Conservation (phyloP, 2,797 vertebrate genomes). For the Tamandua tetradactyla region DNA sequence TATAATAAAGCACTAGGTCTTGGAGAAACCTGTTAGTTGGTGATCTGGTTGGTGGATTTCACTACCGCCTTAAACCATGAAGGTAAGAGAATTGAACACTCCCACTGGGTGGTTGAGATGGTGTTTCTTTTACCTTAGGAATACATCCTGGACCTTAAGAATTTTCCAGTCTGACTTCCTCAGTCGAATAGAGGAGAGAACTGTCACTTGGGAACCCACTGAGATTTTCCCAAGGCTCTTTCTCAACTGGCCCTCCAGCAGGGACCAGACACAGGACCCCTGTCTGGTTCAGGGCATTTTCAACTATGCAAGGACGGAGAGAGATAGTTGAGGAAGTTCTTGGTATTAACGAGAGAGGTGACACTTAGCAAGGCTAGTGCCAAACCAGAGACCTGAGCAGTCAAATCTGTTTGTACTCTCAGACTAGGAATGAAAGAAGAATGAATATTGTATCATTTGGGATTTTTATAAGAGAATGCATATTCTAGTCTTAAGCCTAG, state of each 20-base stretch:
- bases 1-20: not conserved
- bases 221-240: not conserved
- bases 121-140: not conserved
- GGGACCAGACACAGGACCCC: not conserved
- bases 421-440: not conserved
- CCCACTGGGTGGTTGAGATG: not conserved
- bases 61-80: not conserved
- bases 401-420: not conserved
- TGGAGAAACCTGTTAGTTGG: not conserved
- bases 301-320: not conserved
- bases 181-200: not conserved
- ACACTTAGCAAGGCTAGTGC: not conserved
- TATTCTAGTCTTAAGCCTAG: not conserved
- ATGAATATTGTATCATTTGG: not conserved
- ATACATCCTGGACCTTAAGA: not conserved
- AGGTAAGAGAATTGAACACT: not conserved
- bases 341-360: no score
- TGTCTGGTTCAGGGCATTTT: no score
- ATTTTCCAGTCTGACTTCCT: not conserved
- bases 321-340: not conserved
- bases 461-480: not conserved
- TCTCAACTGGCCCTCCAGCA: no score
- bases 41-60: no score
- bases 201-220: accelerated
- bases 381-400: not conserved